A percentile compares a stretch with the other conserved stretches of the same genome.
Conservation (phyloP, 2,888 invertebrate species). For the Fissipunctia ypsillon region DNA sequence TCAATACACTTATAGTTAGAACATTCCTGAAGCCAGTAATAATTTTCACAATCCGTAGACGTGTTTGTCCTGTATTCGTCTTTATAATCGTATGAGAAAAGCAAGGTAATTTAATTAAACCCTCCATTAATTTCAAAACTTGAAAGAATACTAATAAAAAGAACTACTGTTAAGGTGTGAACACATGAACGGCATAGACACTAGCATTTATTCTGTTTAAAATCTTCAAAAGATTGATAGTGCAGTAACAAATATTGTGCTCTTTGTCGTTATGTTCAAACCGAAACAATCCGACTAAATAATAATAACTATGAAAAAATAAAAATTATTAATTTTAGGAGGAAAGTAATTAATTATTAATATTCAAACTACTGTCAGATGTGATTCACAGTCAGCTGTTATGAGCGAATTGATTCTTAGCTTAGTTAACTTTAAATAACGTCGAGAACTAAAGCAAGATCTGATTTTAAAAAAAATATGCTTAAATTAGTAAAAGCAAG, state of each 20-base stretch:
- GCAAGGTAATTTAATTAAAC: conserved; percentile 58
- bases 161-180: not conserved
- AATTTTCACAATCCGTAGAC: conserved; percentile 57
- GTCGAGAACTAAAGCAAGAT: not conserved
- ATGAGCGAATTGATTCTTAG: not conserved
- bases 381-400: conserved; percentile 11
- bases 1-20: conserved; percentile 18
- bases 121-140: not conserved
- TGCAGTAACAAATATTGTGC: not conserved
- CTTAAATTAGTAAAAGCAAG: not conserved
- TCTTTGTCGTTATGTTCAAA: conserved; percentile 8
- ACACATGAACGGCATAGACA: not conserved
- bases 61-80: conserved; percentile 32
- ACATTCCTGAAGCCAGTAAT: conserved; percentile 77
- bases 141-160: not conserved
- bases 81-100: conserved; percentile 77
- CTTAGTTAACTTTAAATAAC: not conserved
- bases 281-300: not conserved
- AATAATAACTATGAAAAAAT: not conserved
- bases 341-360: not conserved
- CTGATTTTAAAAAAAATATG: not conserved
- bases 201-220: not conserved
- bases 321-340: not conserved
- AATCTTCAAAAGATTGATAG: not conserved
- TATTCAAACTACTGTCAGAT: conserved; percentile 14